Percentiles rank a stretch among this genome's conserved stretches.
Evolutionary conservation across 2,113 vertebrate species (phyloP).

Genomic region (Heliornis fulica): DNA sequence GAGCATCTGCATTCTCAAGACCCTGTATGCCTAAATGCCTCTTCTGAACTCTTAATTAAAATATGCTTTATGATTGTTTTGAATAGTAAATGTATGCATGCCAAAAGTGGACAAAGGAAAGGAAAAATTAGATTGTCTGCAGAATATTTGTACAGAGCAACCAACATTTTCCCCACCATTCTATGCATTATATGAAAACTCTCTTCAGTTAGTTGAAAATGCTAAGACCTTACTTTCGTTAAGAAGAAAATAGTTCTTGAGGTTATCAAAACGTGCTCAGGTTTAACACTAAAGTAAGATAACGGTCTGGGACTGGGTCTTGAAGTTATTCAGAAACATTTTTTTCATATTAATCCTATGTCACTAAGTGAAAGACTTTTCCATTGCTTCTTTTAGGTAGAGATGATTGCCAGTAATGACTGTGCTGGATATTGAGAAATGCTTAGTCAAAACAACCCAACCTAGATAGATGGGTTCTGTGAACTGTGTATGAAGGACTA

Average conservation of each 20-base stretch:
- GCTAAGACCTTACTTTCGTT: background rate
- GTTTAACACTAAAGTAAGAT: background rate
- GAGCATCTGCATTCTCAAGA: background rate
- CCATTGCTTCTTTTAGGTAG: background rate
- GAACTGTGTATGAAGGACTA: background rate
- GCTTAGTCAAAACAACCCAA: background rate
- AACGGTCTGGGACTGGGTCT: background rate
- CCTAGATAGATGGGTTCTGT: background rate
- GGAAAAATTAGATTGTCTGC: background rate
- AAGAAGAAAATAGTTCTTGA: background rate
- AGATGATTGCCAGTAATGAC: background rate
- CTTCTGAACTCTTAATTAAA: conserved; percentile 9
- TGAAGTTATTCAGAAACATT: background rate
- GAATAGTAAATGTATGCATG: background rate
- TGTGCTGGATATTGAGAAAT: background rate
- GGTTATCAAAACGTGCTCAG: background rate
- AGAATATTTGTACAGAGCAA: background rate
- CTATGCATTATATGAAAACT: background rate
- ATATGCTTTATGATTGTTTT: background rate
- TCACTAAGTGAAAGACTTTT: background rate
- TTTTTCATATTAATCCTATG: background rate
- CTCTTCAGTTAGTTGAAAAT: background rate
- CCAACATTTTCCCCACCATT: background rate
- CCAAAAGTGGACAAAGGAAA: background rate
- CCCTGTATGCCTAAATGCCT: background rate